Conservation (phyloP, 2,797 vertebrate species). For the Gallirallus australis region DNA sequence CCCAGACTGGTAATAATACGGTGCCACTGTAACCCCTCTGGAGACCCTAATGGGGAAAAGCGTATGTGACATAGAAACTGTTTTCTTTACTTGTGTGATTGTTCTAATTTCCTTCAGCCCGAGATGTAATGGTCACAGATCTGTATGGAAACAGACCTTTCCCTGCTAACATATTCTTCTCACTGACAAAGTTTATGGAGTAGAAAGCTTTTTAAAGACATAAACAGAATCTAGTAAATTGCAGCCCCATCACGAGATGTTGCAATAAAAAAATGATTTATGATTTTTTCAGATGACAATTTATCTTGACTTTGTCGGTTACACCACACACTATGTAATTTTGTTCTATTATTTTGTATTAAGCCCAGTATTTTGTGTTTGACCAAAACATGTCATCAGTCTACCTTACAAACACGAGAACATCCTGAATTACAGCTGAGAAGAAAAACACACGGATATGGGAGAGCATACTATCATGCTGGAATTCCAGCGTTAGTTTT, state of each 20-base stretch:
- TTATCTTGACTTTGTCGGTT: conserved; percentile 35
- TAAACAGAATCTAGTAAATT: conserved; percentile 26
- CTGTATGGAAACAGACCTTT: background rate
- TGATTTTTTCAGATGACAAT: background rate
- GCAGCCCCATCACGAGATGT: background rate
- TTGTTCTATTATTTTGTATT: conserved; percentile 29
- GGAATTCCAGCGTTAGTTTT: background rate
- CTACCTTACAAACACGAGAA: background rate
- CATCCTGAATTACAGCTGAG: background rate
- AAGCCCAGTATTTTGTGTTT: conserved; percentile 23
- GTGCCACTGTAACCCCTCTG: background rate
- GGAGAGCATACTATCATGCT: background rate
- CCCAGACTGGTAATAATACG: background rate
- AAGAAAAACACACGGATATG: background rate
- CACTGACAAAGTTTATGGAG: background rate
- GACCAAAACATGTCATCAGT: conserved; percentile 45
- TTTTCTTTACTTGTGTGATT: background rate
- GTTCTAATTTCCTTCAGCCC: background rate
- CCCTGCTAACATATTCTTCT: background rate
- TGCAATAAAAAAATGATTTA: background rate
- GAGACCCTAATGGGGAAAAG: background rate
- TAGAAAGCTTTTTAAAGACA: conserved; percentile 15
- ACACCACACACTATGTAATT: background rate
- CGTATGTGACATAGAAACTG: background rate
- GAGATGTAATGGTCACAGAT: accelerated